Evolutionary conservation across 2,797 vertebrate genomes (phyloP), one percentile per base, ranked within the genome.

Genomic region (Tapera naevia): DNA sequence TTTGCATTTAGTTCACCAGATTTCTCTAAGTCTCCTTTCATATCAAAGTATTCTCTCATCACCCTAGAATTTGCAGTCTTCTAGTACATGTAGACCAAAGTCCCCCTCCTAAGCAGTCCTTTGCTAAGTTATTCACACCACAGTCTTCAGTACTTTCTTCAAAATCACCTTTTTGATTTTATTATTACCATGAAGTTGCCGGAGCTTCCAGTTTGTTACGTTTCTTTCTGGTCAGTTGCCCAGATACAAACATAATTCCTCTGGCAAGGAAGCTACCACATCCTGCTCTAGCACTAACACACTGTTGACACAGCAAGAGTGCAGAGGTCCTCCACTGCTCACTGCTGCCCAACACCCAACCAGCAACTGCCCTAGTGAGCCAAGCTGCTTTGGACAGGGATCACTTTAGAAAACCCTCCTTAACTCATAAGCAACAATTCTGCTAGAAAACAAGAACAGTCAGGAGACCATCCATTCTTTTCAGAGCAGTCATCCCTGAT

Each of bases 401-500:
- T 10, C 32, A 32, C 56, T 51, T 65, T 10, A 76, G 15, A 80
- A 80, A 82, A 41, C 5, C 4, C 5, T 60, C 41, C 46, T 46
- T 45, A 35, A 76, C 3, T 89, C 7, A 28, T 43, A 75, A 53
- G 28, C 33, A 88, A 53, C 10, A 53, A 33, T 43, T 62, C 32
- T 76, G n/a, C 53, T 71, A 54, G 48, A 50, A 71, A 65, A 65
- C 30, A 56, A 33, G 6, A 67, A 27, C 1, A 65, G 30, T 39
- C 62, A 62, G 65, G 64, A 86, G 61, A 37, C 35, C 27, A 72
- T 64, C 10, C 10, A 41, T 16, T 12, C 17, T 81, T 62, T 90
- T 51, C 41, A 84, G 32, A 79, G 17, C 32, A 60, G 18, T 0
- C 0, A 10, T 7, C 43, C 35, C 54, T 15, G 10, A 54, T n/a